Evolutionary conservation across 2,888 invertebrate genomes (phyloP).

Genomic region (Epirrhoe alternata): DNA sequence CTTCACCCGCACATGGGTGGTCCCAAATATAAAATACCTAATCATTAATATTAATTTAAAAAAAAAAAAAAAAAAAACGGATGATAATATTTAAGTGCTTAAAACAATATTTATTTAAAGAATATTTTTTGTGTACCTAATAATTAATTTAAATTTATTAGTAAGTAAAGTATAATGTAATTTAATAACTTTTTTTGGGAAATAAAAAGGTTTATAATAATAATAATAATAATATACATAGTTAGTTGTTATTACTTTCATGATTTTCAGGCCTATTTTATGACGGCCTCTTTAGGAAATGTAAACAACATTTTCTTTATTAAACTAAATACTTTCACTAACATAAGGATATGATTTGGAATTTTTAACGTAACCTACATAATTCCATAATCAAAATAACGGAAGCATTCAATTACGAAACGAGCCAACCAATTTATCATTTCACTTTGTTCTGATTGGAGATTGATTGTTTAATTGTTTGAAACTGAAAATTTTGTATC

Average conservation of each 20-base stretch:
- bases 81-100: no score
- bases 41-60: no score
- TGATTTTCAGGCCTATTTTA: slow-evolving; percentile 10
- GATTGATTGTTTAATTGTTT: not conserved
- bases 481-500: not conserved
- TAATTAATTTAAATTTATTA: no score
- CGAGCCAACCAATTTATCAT: slow-evolving; percentile 1
- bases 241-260: slow-evolving; percentile 6
- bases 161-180: no score
- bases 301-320: slow-evolving; percentile 50
- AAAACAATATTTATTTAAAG: no score
- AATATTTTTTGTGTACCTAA: no score
- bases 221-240: no score
- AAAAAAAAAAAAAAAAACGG: no score
- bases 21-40: no score
- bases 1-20: no score
- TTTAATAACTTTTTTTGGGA: no score
- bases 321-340: slow-evolving; percentile 48
- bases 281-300: slow-evolving; percentile 45
- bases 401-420: slow-evolving; percentile 19
- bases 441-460: not conserved
- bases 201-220: no score
- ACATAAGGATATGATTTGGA: slow-evolving; percentile 34
- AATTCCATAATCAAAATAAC: slow-evolving; percentile 10
- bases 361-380: slow-evolving; percentile 1